Base-by-base conservation (phyloP, 2,888 invertebrate species). In the Uropetala carovei region DNA sequence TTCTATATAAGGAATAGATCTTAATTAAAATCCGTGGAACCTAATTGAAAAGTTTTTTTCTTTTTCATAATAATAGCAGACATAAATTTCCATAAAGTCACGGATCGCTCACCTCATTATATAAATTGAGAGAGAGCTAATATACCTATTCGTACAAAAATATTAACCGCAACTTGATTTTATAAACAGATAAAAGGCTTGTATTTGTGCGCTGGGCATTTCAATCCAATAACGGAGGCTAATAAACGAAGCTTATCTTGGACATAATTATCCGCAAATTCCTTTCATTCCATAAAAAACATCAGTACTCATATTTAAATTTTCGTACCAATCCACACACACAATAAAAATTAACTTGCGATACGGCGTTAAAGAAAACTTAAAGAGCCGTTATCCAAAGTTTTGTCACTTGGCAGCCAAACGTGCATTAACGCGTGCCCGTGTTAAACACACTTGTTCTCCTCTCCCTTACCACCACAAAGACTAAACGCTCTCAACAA, bases 401-500 rank as follows among this genome's bases (percentile, higher is more conserved):
- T 57, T 57, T 83, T 57, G 83, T 56, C 83, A 83, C 56, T 57
- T 57, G 83, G 43, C 64, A 18, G 43, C 10, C 89, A 43, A 64
- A 60, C 64, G 89, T 43, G 89, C 89, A 89, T 89, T 83, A 56
- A n/a, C 56, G 56, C 56, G 56, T 18, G 16, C 89, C 64, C 27
- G 43, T 89, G 89, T 89, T 68, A 89, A 89, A 64, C 43, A 64
- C 59, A 22, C 10, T 43, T 43, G 64, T 89, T 83, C 56, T 83
- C 56, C 60, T n/a, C n/a, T n/a, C n/a, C n/a, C n/a, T n/a, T n/a
- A n/a, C 64, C 64, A 11, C 43, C n/a, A 89, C 89, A 89, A 89
- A 89, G 68, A 43, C 89, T 68, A 89, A 89, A 89, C 64, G 89
- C 89, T 89, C 89, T 89, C 89, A 27, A 89, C 89, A 89, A 43